A percentile compares a stretch with the other conserved stretches of the same genome.
Evolutionary conservation across 2,888 invertebrate species (phyloP).

Genomic region (Hoplodrina blanda): DNA sequence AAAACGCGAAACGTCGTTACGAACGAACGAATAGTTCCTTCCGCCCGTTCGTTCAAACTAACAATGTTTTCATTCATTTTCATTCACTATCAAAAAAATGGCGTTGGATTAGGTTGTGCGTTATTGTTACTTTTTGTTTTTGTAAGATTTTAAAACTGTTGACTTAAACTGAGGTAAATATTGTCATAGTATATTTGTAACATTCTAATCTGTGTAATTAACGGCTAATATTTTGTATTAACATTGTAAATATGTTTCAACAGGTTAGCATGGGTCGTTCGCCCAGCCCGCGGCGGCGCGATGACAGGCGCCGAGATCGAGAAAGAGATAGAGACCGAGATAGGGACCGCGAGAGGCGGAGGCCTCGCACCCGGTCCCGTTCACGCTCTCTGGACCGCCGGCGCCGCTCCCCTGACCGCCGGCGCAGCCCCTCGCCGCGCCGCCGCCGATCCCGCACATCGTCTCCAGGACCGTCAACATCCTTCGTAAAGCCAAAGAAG

Average conservation of each 20-base stretch:
- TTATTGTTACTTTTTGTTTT: slow-evolving; percentile 81
- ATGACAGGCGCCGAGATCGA: slow-evolving; percentile 77
- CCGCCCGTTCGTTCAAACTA: neutral
- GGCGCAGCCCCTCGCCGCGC: slow-evolving; percentile 73
- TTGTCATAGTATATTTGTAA: slow-evolving; percentile 15
- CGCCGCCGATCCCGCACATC: slow-evolving; percentile 79
- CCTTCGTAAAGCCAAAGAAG: slow-evolving; percentile 83
- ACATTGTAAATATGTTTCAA: slow-evolving; percentile 38
- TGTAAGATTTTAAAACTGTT: slow-evolving; percentile 83
- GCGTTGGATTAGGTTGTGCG: slow-evolving; percentile 84
- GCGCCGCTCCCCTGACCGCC: slow-evolving; percentile 85
- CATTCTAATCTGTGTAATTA: neutral
- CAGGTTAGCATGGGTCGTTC: slow-evolving; percentile 86
- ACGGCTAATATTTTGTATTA: slow-evolving; percentile 4
- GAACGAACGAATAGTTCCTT: slow-evolving; percentile 12
- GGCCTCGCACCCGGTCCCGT: slow-evolving; percentile 83
- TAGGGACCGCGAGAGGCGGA: slow-evolving; percentile 83
- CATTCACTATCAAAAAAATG: slow-evolving; percentile 84
- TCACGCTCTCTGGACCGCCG: slow-evolving; percentile 85
- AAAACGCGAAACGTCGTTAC: slow-evolving; percentile 65
- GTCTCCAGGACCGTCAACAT: slow-evolving; percentile 83
- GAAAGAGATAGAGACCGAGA: slow-evolving; percentile 77
- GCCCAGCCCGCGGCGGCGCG: slow-evolving; percentile 88
- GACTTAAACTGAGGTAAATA: slow-evolving; percentile 81
- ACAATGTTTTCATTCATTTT: slow-evolving; percentile 21